Conservation (phyloP, 2,888 invertebrate species). For the Chaetogeoica ovagalla region DNA sequence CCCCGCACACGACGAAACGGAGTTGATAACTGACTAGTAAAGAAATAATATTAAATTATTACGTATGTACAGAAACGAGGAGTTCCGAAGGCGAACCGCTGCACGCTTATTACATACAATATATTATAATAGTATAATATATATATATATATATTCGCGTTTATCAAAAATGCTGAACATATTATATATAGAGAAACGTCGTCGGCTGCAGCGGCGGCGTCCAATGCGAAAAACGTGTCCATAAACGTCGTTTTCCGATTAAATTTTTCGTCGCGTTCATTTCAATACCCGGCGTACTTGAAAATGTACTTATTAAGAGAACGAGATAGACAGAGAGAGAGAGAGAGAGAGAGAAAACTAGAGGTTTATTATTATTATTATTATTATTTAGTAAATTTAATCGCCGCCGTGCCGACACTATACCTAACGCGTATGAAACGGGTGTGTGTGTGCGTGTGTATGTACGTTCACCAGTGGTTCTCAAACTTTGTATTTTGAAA, state of each 20-base stretch:
- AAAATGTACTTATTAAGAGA: not conserved
- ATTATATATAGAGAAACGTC: not conserved
- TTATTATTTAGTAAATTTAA: no score
- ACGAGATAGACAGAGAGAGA: no score
- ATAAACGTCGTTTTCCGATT: not conserved
- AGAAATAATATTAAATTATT: not conserved
- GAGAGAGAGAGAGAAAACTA: not conserved
- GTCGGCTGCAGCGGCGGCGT: not conserved
- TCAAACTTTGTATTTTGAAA: no score
- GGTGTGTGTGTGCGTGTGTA: no score
- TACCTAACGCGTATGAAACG: no score
- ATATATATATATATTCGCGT: not conserved
- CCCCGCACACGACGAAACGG: no score
- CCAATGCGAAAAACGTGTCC: not conserved
- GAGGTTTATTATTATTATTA: not conserved
- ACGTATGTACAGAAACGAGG: not conserved
- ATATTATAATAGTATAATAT: no score
- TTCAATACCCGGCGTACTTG: slow-evolving; percentile 16
- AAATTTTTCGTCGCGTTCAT: slow-evolving; percentile 5
- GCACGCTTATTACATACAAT: no score
- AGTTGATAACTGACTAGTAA: not conserved
- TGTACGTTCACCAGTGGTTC: no score
- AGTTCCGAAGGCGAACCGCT: slow-evolving; percentile 12
- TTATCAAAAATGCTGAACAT: not conserved
- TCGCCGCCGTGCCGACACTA: no score